Base-by-base conservation (phyloP, 2,888 invertebrate genomes). In the Phengaris arion region DNA sequence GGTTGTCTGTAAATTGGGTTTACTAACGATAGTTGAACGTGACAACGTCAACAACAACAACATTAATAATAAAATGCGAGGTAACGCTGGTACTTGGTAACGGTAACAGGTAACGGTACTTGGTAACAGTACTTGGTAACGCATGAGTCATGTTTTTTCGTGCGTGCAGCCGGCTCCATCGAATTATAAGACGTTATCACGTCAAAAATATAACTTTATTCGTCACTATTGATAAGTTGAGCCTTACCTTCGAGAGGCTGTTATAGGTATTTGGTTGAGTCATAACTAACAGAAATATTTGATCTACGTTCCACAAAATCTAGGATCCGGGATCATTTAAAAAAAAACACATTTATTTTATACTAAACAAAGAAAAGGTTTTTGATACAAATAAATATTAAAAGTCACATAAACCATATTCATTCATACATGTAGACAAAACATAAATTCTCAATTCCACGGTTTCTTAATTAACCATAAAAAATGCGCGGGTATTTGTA, bases 381-480 rank as follows among this genome's bases (percentile, higher is more conserved):
- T 48, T 48, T n/a, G 22, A 59, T 57, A 46, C 57, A 68, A 75
- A 68, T 51, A 74, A 76, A 15, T 45, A 57, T 74, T 2, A 59
- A 13, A 12, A 55, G 6, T 45, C 6, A 13, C 10, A n/a, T 35
- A 57, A 7, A 74, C 13, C 8, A 35, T 10, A 59, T 52, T 2
- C 6, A 72, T 72, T 72, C 51, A 57, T n/a, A 59, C 15, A 57
- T 57, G 22, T 48, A 64, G n/a, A 15, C 57, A 74, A 54, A 73
- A 73, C 45, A 64, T 64, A 64, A 64, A 64, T 64, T 64, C 45
- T 64, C 64, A 13, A 64, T 64, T 64, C 64, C 45, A 64, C 35
- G 64, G 51, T 72, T 54, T 72, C 52, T 72, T 52, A 52, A 72
- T 72, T 52, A 54, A 72, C 35, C 72, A 35, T 72, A 72, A 72